Conservation (phyloP, 2,797 vertebrate species). For the Delichon dasypus region DNA sequence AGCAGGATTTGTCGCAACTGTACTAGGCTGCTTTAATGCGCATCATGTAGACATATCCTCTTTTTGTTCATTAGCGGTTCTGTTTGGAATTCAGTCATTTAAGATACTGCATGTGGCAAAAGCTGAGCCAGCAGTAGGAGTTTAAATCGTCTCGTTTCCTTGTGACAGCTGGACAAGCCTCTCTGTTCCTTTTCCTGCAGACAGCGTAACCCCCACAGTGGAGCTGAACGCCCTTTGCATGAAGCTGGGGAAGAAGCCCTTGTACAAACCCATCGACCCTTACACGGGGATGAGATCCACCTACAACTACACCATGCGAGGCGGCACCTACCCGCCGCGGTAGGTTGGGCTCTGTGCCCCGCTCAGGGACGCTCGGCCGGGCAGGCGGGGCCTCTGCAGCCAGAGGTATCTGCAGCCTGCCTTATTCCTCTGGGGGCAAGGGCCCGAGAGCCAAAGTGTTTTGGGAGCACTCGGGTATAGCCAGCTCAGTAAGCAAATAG, state of each 20-base stretch:
- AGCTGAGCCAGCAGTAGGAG: not conserved
- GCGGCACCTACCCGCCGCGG: slow-evolving; percentile 80
- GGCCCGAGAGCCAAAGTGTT: not conserved
- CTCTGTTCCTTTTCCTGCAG: slow-evolving; percentile 62
- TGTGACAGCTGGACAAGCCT: not conserved
- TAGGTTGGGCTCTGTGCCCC: not conserved
- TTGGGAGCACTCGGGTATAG: not conserved
- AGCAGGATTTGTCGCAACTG: not conserved
- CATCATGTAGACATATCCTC: not conserved
- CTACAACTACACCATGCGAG: slow-evolving; percentile 91
- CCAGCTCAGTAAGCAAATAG: not conserved
- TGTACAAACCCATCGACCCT: slow-evolving; percentile 94
- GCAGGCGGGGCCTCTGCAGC: not conserved
- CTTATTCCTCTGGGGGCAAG: no score
- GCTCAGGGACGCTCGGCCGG: not conserved
- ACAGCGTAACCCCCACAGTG: slow-evolving; percentile 92
- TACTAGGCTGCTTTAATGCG: not conserved
- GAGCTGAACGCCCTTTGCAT: slow-evolving; percentile 96
- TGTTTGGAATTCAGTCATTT: not conserved
- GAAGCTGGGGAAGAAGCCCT: slow-evolving; percentile 95
- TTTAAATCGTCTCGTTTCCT: not conserved
- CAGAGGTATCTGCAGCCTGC: no score
- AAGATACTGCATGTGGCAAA: not conserved
- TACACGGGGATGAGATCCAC: slow-evolving; percentile 93
- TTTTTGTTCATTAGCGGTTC: not conserved